Evolutionary conservation across 2,888 invertebrate species (phyloP).

Genomic region (Drosophila barbarae): DNA sequence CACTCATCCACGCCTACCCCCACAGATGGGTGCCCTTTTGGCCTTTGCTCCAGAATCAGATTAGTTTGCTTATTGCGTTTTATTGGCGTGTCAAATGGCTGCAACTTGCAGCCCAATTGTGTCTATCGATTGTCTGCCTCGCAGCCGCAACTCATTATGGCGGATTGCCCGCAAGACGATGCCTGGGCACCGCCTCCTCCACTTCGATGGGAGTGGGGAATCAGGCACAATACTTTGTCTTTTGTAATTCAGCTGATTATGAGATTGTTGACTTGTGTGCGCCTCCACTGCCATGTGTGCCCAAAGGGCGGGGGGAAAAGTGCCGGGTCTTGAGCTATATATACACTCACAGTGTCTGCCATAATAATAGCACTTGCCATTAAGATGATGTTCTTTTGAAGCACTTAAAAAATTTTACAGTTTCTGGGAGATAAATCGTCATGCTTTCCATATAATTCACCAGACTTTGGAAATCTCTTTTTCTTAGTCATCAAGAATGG

Average conservation of each 20-base stretch:
- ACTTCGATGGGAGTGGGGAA: background rate
- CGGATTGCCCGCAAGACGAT: conserved; percentile 46
- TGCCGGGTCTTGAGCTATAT: conserved; percentile 26
- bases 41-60: conserved; percentile 46
- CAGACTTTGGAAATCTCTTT: background rate
- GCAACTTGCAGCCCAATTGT: conserved; percentile 40
- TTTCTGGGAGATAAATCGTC: background rate
- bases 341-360: conserved; percentile 12
- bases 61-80: conserved; percentile 50
- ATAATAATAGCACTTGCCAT: background rate
- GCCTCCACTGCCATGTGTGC: conserved; percentile 24
- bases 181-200: conserved; percentile 13
- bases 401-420: conserved; percentile 6
- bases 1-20: conserved; percentile 33
- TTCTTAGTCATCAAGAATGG: background rate
- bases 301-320: conserved; percentile 19
- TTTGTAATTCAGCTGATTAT: conserved; percentile 72
- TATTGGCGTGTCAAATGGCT: conserved; percentile 57
- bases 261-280: conserved; percentile 72
- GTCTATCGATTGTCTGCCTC: conserved; percentile 40
- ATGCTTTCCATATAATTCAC: background rate
- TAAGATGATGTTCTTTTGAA: conserved; percentile 1
- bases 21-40: conserved; percentile 50
- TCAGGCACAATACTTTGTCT: conserved; percentile 24
- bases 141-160: conserved; percentile 48